These are phyloP conservation scores for Cotesia congregata DNA, from an alignment of 2,888 invertebrate genomes.

Conservation along the genomic window DNA sequence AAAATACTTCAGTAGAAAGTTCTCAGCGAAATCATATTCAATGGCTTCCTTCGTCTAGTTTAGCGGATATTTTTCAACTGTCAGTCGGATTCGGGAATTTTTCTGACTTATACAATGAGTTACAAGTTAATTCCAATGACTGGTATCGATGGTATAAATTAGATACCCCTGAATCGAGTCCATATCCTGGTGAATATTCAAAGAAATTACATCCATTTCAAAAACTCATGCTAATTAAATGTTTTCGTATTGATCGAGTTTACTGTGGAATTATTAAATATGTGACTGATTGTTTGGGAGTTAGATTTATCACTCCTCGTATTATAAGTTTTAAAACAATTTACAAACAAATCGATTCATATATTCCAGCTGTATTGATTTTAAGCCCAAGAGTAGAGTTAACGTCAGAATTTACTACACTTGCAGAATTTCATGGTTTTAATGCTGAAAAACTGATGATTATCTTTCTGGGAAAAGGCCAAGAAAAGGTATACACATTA, in stretches of 20 bases:
- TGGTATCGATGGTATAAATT: constrained; percentile 92
- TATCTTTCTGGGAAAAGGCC: constrained; percentile 93
- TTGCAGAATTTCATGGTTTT: constrained; percentile 80
- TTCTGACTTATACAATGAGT: constrained; percentile 74
- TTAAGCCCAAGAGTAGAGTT: constrained; percentile 96
- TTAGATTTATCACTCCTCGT: constrained; percentile 90
- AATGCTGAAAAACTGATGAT: constrained; percentile 84
- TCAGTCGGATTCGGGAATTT: constrained; percentile 81
- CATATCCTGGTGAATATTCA: constrained; percentile 82
- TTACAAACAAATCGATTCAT: constrained; percentile 86
- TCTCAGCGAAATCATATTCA: constrained; percentile 77
- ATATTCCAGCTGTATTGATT: constrained; percentile 92
- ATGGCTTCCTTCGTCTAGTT: constrained; percentile 83
- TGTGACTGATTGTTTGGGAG: constrained; percentile 86
- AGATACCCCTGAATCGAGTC: constrained; percentile 83
- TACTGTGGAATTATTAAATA: constrained; percentile 88
- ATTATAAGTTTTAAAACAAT: constrained; percentile 82
- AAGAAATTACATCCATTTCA: constrained; percentile 77
- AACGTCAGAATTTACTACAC: constrained; percentile 85
- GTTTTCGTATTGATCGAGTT: constrained; percentile 91
- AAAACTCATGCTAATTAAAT: constrained; percentile 86
- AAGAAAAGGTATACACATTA: constrained; percentile 79
- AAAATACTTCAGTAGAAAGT: constrained; percentile 84
- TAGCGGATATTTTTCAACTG: constrained; percentile 87
- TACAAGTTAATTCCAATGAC: constrained; percentile 72